phyloP scores from a whole-genome alignment of 1,140 invertebrate species.

The Drosophila saltans region DNA sequence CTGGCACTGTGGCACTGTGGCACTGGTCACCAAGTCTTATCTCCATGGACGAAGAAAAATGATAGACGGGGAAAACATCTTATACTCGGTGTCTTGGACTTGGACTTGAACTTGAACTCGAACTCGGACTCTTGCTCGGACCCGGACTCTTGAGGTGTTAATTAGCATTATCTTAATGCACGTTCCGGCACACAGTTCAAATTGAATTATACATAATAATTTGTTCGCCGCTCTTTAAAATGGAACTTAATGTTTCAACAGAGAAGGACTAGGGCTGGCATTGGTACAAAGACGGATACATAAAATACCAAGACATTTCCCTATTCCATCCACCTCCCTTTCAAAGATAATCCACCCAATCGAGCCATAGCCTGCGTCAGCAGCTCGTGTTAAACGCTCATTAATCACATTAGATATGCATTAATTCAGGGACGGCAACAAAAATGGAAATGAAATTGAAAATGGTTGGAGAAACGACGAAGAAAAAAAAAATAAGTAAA shows the following conservation, averaged over 20 bases:
- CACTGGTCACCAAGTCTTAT: constrained; percentile 29
- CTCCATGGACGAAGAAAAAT: constrained; percentile 43
- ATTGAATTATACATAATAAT: constrained; percentile 82
- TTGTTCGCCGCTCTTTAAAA: constrained; percentile 77
- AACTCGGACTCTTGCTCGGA: background rate
- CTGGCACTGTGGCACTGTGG: background rate
- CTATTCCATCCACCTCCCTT: background rate
- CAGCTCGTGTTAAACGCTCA: constrained; percentile 77
- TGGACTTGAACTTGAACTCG: constrained; percentile 12
- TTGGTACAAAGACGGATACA: constrained; percentile 4
- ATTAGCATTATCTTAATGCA: constrained; percentile 81
- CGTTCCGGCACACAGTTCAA: constrained; percentile 81
- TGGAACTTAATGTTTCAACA: constrained; percentile 71
- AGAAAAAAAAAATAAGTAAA: background rate
- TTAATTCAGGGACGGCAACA: constrained; percentile 55
- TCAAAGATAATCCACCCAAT: constrained; percentile 3
- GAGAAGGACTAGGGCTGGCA: constrained; percentile 16
- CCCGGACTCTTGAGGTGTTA: constrained; percentile 65
- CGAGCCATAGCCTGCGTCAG: constrained; percentile 20
- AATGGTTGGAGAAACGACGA: background rate
- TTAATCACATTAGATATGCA: constrained; percentile 81
- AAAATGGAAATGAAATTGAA: constrained; percentile 20
- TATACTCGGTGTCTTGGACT: background rate
- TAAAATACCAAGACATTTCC: constrained; percentile 46
- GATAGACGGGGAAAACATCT: constrained; percentile 37